Base-by-base conservation (phyloP, 1,140 invertebrate species). In the Sarcophaga bullata region DNA sequence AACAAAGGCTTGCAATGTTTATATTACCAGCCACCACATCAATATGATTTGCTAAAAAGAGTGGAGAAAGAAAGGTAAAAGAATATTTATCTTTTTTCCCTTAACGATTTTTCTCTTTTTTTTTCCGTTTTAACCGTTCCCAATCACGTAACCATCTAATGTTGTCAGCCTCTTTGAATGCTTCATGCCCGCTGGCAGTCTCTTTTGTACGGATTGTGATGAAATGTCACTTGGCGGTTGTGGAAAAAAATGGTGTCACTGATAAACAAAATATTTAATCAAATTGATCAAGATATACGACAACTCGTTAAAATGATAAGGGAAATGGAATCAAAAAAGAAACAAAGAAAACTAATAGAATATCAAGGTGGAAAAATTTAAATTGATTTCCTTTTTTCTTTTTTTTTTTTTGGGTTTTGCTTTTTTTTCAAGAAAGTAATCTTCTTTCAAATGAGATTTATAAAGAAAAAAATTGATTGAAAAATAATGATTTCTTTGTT, bases 211-310 rank as follows among this genome's bases (percentile, higher is more conserved):
- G n/a, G 62, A 68, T 68, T 68, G 5, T 68, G n/a, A 17, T 68
- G 62, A 68, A 68, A n/a, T 68, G 62, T 68, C 4, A 19, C 17
- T n/a, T 68, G 58, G 17, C 19, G 10, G 62, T 19, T 68, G 17
- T 68, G 17, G 62, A 68, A 37, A 68, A 19, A 68, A n/a, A n/a
- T n/a, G 19, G 62, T 68, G 62, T 68, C 62, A 68, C 6, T 68
- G 19, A 8, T 68, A 25, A 25, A 0, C 62, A n/a, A 37, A 37
- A 68, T 68, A 25, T 68, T 68, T 68, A 68, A 68, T 68, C 62
- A 68, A 68, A 68, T 68, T 68, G 62, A 68, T 68, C n/a, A 19
- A 17, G 19, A 68, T 68, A 68, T n/a, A 68, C 8, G 17, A 68
- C 62, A 68, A 1, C 17, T 68, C 17, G 62, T 68, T 68, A 68